phyloP scores from a whole-genome alignment of 2,113 vertebrate species.

The Antechinus flavipes region DNA sequence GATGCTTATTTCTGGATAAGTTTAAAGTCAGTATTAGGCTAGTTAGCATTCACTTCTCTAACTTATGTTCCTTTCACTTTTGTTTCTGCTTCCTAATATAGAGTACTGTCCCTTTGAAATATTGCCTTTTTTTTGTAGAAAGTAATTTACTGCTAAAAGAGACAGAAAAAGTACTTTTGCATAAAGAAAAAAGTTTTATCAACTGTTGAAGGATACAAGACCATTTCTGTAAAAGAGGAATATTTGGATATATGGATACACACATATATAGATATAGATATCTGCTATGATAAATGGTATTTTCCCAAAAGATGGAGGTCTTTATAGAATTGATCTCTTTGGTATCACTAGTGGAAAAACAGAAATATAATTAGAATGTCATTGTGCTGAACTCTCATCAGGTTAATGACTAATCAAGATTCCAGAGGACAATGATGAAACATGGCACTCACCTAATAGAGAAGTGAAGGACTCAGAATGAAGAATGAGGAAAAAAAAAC shows the following conservation, averaged over 20 bases:
- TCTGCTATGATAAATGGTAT: not conserved
- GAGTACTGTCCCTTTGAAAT: not conserved
- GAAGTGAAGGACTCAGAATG: not conserved
- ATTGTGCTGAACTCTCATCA: not conserved
- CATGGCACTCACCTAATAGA: not conserved
- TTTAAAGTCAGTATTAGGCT: not conserved
- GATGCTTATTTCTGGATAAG: not conserved
- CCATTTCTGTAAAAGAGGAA: not conserved
- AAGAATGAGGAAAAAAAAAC: not conserved
- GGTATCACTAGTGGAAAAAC: no score
- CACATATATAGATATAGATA: not conserved
- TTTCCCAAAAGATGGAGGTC: not conserved
- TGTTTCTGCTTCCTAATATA: slow-evolving; percentile 2
- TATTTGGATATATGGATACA: not conserved
- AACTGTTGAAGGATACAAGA: not conserved
- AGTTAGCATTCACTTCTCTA: not conserved
- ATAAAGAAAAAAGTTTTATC: not conserved
- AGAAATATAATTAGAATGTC: not conserved
- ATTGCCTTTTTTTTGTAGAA: not conserved
- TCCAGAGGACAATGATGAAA: not conserved
- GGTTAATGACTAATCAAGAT: not conserved
- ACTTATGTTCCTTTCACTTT: not conserved
- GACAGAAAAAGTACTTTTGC: not conserved
- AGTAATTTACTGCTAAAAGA: not conserved
- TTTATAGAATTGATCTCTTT: not conserved